Conservation (phyloP, 2,888 invertebrate genomes). For the Nemotelus pantherinus region DNA sequence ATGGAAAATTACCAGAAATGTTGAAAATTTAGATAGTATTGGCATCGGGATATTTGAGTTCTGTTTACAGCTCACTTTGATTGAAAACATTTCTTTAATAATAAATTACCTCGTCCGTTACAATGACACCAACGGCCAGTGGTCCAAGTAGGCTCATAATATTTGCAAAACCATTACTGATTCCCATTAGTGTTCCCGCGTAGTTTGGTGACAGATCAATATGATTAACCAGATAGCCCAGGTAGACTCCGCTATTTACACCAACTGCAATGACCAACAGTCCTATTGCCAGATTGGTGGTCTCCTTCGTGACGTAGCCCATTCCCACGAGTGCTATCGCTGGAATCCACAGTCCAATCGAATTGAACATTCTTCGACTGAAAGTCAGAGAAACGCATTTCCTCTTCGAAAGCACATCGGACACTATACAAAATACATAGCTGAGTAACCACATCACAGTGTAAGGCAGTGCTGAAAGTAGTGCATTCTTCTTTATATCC, state of each 20-base stretch:
- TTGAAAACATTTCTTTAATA: conserved; percentile 66
- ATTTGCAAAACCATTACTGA: conserved; percentile 73
- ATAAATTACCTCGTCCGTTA: conserved; percentile 67
- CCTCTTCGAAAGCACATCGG: conserved; percentile 66
- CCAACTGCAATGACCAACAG: conserved; percentile 71
- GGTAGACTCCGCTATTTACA: conserved; percentile 70
- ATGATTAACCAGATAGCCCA: conserved; percentile 74
- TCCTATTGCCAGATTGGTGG: conserved; percentile 65
- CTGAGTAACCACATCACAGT: conserved; percentile 68
- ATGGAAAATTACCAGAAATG: no score
- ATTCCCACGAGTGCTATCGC: conserved; percentile 68
- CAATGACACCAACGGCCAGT: conserved; percentile 68
- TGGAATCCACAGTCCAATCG: conserved; percentile 67
- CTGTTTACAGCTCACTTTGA: conserved; percentile 71
- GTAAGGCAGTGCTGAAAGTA: conserved; percentile 69
- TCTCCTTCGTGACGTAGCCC: conserved; percentile 66
- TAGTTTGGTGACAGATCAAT: conserved; percentile 77
- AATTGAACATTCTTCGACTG: conserved; percentile 62
- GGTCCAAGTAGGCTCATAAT: conserved; percentile 73
- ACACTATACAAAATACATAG: conserved; percentile 66
- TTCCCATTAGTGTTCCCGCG: conserved; percentile 76
- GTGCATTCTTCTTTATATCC: conserved; percentile 69
- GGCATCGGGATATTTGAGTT: no score
- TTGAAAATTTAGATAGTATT: no score
- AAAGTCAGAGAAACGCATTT: conserved; percentile 61